A percentile compares a stretch with the other conserved stretches of the same genome.
Conservation (phyloP, 2,797 vertebrate genomes). For the Pteronotus mesoamericanus region DNA sequence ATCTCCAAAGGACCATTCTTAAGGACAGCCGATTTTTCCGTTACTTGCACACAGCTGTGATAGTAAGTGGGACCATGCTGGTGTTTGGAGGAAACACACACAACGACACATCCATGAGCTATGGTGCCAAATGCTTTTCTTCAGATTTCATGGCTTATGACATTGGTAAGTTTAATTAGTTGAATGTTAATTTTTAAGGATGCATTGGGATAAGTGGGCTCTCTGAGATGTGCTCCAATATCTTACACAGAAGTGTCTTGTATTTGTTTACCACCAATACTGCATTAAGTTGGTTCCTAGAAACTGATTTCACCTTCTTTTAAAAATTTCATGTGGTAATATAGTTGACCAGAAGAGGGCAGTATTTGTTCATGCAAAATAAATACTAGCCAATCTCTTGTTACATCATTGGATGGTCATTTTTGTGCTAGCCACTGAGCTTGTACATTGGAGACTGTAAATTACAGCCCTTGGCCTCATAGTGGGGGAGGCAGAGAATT, state of each 20-base stretch:
- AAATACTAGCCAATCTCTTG: neutral
- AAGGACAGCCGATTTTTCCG: constrained; percentile 95
- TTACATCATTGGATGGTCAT: neutral
- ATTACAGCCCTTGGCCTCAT: neutral
- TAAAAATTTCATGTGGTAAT: neutral
- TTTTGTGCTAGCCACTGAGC: neutral
- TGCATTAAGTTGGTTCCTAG: neutral
- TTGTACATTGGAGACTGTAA: neutral
- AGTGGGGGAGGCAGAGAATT: neutral
- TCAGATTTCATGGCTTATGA: constrained; percentile 97
- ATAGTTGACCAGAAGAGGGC: constrained; percentile 83
- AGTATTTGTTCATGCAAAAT: constrained; percentile 69
- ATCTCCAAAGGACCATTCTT: constrained; percentile 90
- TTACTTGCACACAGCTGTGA: constrained; percentile 95
- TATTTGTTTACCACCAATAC: neutral
- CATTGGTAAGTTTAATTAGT: constrained; percentile 86
- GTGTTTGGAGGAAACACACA: constrained; percentile 98
- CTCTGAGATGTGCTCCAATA: neutral
- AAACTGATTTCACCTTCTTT: neutral
- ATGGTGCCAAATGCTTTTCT: constrained; percentile 98
- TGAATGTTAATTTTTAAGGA: constrained; percentile 16
- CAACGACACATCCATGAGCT: constrained; percentile 99
- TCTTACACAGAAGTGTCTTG: neutral
- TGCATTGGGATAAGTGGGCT: neutral
- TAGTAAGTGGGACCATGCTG: constrained; percentile 93